phyloP scores from a whole-genome alignment of 1,140 invertebrate genomes.

The Penaeus indicus region DNA sequence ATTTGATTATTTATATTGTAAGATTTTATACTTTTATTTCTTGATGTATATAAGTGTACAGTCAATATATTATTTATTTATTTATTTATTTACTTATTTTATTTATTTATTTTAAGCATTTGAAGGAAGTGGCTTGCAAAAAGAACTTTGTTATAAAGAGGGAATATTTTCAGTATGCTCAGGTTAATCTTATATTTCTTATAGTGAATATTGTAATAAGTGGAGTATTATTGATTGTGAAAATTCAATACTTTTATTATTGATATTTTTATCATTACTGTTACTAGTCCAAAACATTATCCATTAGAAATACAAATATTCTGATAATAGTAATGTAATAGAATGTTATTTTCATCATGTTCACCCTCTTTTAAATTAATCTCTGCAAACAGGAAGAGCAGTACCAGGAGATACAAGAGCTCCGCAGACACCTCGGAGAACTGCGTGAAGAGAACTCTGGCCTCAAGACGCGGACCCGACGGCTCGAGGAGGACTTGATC shows the following conservation, averaged over 20 bases:
- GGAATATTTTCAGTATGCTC: too few species aligned
- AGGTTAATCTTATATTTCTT: too few species aligned
- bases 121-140: too few species aligned
- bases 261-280: too few species aligned
- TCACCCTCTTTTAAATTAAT: neutral
- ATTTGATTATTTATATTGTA: neutral
- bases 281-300: too few species aligned
- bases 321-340: too few species aligned
- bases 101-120: neutral
- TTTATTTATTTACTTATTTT: neutral
- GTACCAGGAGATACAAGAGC: conserved; percentile 56
- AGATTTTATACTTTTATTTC: neutral
- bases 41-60: neutral
- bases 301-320: too few species aligned
- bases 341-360: too few species aligned
- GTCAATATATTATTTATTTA: neutral
- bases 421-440: conserved; percentile 39
- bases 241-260: too few species aligned
- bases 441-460: conserved; percentile 47
- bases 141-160: too few species aligned
- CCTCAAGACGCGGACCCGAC: conserved; percentile 41
- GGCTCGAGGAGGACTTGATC: conserved; percentile 51
- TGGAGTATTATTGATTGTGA: too few species aligned
- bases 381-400: conserved; percentile 42
- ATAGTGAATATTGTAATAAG: too few species aligned